phyloP scores from a whole-genome alignment of 2,797 vertebrate species.

The Ctenopoma multispine region DNA sequence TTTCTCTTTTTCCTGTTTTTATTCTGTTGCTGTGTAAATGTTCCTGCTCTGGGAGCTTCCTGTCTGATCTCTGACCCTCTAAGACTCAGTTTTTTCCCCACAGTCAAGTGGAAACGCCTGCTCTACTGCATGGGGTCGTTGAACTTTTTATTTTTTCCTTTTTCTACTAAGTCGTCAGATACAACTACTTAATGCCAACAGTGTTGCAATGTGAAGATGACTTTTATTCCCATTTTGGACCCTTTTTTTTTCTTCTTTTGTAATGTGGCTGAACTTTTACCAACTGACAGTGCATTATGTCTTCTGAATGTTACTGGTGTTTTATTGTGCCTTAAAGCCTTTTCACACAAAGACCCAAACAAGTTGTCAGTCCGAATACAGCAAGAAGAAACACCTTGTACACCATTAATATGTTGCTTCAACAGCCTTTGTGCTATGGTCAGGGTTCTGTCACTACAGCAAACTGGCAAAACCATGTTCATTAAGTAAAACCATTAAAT shows the following conservation, averaged over 20 bases:
- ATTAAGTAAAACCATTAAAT: no score
- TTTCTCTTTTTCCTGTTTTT: constrained; percentile 44
- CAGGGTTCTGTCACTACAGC: no score
- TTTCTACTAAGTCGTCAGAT: constrained; percentile 55
- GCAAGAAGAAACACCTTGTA: background rate
- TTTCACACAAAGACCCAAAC: constrained; percentile 44
- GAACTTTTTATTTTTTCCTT: constrained; percentile 50
- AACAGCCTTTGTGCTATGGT: no score
- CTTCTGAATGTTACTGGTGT: constrained; percentile 36
- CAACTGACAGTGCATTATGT: constrained; percentile 8
- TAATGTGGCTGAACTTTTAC: constrained; percentile 28
- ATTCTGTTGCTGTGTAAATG: constrained; percentile 29
- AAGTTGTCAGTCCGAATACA: background rate
- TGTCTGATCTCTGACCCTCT: constrained; percentile 53
- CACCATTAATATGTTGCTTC: background rate
- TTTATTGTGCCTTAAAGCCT: constrained; percentile 48
- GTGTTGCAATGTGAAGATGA: constrained; percentile 42
- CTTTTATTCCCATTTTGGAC: constrained; percentile 27
- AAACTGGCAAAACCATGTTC: no score
- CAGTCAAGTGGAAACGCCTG: constrained; percentile 43
- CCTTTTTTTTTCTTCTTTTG: constrained; percentile 19
- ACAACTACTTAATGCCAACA: constrained; percentile 53
- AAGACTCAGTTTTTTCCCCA: constrained; percentile 44
- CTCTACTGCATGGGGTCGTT: constrained; percentile 42
- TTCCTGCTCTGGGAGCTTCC: constrained; percentile 44